Evolutionary conservation across 2,888 invertebrate genomes (phyloP).

Genomic region (Sussaba pulchella): DNA sequence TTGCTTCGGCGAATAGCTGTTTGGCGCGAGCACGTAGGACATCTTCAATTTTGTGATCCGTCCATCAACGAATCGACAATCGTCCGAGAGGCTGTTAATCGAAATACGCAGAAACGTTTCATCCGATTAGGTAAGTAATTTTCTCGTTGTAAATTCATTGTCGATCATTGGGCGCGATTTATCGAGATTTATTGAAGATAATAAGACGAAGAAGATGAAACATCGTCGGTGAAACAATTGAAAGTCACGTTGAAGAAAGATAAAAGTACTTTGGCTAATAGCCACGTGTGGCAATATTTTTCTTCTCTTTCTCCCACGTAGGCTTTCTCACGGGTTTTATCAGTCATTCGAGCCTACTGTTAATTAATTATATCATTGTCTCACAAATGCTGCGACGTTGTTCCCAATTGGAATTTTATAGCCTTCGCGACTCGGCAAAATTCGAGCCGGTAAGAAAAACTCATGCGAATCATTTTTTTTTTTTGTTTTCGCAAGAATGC

Average conservation of each 20-base stretch:
- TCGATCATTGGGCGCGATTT: slow-evolving; percentile 51
- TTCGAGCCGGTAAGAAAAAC: too few species aligned
- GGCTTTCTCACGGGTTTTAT: slow-evolving; percentile 1
- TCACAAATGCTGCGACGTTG: neutral
- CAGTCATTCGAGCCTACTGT: neutral
- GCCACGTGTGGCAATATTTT: slow-evolving; percentile 63
- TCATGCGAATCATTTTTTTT: too few species aligned
- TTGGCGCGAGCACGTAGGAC: slow-evolving; percentile 54
- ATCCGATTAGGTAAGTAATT: slow-evolving; percentile 58
- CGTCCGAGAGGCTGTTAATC: slow-evolving; percentile 23
- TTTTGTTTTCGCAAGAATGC: too few species aligned
- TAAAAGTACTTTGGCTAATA: slow-evolving; percentile 55
- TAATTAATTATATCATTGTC: neutral
- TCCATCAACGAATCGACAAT: slow-evolving; percentile 16
- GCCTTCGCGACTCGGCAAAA: too few species aligned
- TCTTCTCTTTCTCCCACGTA: slow-evolving; percentile 6
- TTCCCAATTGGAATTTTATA: too few species aligned
- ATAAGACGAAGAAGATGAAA: neutral
- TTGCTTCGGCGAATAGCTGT: slow-evolving; percentile 25
- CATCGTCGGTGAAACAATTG: neutral
- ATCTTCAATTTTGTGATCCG: slow-evolving; percentile 37
- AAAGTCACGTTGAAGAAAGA: slow-evolving; percentile 27
- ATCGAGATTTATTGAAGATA: neutral
- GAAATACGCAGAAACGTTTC: slow-evolving; percentile 22
- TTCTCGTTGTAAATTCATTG: slow-evolving; percentile 23